phyloP scores from a whole-genome alignment of 2,113 vertebrate genomes.

The Struthio camelus region DNA sequence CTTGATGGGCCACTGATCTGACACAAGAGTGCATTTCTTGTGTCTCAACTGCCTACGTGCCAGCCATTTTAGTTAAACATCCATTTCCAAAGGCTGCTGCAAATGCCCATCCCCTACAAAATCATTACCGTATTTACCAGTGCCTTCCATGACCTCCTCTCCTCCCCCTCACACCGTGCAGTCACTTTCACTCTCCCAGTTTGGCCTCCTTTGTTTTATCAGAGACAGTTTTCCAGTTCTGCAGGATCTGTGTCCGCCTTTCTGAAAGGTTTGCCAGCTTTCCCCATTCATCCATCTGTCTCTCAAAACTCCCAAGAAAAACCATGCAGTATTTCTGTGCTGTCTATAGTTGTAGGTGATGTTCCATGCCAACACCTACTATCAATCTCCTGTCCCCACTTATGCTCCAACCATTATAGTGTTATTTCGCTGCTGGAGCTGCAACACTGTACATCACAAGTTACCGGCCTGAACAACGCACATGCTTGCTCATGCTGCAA shows the following conservation, averaged over 20 bases:
- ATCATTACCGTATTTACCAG: not conserved
- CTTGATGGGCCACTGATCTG: not conserved
- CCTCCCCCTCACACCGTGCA: not conserved
- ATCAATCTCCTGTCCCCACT: not conserved
- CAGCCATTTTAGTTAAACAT: not conserved
- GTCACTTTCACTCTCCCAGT: not conserved
- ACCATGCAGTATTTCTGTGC: not conserved
- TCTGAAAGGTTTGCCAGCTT: not conserved
- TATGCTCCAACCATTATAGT: not conserved
- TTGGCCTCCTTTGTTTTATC: not conserved
- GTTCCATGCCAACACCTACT: not conserved
- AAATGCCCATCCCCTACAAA: not conserved
- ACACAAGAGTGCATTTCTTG: not conserved
- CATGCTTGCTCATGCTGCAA: not conserved
- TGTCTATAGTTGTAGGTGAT: not conserved
- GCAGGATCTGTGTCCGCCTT: not conserved
- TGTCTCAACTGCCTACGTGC: not conserved
- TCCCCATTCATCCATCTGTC: not conserved
- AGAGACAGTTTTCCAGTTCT: not conserved
- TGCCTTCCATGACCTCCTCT: not conserved
- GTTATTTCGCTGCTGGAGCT: not conserved
- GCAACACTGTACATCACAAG: not conserved
- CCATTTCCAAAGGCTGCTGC: not conserved
- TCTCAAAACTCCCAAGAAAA: not conserved
- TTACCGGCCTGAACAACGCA: not conserved